Base-by-base conservation (phyloP, 2,797 vertebrate species). In the Argyrosomus regius region DNA sequence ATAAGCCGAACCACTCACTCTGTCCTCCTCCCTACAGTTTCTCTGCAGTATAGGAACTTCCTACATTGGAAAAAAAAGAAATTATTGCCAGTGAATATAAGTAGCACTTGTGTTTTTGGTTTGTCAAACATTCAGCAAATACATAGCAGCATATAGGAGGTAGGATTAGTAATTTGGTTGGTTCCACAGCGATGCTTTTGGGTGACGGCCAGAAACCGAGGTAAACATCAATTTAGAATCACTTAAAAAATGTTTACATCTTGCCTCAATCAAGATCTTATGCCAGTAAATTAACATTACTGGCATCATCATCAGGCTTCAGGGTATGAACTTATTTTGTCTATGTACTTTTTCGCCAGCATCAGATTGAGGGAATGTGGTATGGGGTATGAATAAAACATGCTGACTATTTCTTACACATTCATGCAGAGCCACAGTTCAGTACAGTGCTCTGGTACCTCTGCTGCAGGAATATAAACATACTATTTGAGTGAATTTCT, bases 381-480 rank as follows among this genome's bases (percentile, higher is more conserved):
- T 70, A 4, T 48, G 3, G n/a, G 22, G 3, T 48, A 90, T 92
- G 81, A 91, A 91, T 93, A 90, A 92, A 88, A 84, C 82, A 91
- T 89, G 67, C 24, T 63, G 35, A 61, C 70, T 50, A 48, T 80
- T 84, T 80, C 70, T 57, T 67, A 65, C 67, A 85, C 75, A 79
- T 78, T 87, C 82, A 76, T 76, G 81, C 72, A 66, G 53, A 81
- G 78, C 81, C 74, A 64, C 54, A 82, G 78, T 80, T 77, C 54
- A 74, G 67, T 45, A 68, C 74, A 41, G 58, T 60, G 65, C 70
- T 73, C 62, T 35, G 63, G 45, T 72, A 35, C 78, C 63, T 66
- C 56, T 60, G 72, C 82, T 72, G 68, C 69, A 76, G 76, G 81
- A 85, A 84, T 81, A 78, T 49, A 80, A 87, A 87, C 80, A 75